phyloP scores from a whole-genome alignment of 2,888 invertebrate genomes.

The Lysandra bellargus region DNA sequence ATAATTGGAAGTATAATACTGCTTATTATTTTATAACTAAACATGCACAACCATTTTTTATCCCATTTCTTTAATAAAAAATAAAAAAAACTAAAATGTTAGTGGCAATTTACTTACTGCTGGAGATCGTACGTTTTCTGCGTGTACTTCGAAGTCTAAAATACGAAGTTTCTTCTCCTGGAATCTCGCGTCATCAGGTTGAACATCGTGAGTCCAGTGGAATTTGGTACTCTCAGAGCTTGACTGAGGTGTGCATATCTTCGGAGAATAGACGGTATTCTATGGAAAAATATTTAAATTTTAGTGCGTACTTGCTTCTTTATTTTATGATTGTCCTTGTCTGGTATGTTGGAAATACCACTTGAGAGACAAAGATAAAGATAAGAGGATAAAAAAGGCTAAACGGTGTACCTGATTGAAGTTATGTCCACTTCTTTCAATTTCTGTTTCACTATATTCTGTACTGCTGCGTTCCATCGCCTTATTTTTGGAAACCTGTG shows the following conservation, averaged over 20 bases:
- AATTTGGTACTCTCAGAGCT: slow-evolving; percentile 4
- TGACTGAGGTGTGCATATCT: neutral
- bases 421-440: neutral
- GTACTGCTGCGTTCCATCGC: neutral
- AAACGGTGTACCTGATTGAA: neutral
- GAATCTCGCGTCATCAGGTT: neutral
- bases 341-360: neutral
- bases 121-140: neutral
- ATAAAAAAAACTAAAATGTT: neutral
- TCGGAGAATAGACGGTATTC: neutral
- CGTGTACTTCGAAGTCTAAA: slow-evolving; percentile 11
- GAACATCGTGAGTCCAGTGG: neutral
- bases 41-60: no score
- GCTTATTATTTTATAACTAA: no score
- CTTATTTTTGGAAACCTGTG: neutral
- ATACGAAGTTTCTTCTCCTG: neutral
- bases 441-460: slow-evolving; percentile 5
- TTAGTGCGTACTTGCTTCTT: neutral
- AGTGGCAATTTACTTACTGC: neutral
- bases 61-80: no score
- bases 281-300: neutral
- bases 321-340: neutral
- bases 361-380: neutral
- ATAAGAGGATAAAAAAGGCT: neutral
- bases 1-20: no score